These are phyloP conservation scores for Zophobas atratus DNA, from an alignment of 1,140 invertebrate genomes.

Conservation along the genomic window DNA sequence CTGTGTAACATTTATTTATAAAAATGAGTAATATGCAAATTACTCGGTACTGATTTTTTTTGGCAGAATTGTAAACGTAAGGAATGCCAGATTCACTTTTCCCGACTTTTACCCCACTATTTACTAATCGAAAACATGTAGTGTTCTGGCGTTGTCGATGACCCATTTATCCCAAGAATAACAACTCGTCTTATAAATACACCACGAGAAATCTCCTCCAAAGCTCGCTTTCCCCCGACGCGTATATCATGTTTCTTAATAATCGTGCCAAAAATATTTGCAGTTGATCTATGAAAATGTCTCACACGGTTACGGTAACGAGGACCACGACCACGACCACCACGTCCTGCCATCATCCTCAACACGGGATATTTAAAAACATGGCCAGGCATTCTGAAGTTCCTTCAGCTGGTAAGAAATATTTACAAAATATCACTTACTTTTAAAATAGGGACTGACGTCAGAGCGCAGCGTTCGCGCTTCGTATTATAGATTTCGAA, in stretches of 20 bases:
- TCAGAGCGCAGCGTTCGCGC: not conserved
- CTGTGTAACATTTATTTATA: no score
- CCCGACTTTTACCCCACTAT: no score
- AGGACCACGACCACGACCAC: conserved; percentile 84
- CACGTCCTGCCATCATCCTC: conserved; percentile 81
- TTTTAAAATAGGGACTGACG: conserved; percentile 15
- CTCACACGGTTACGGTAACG: conserved; percentile 87
- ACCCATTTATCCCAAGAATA: conserved; percentile 31
- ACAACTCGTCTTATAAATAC: conserved; percentile 35
- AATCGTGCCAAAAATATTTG: conserved; percentile 16
- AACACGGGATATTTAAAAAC: conserved; percentile 84
- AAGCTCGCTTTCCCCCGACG: conserved; percentile 15
- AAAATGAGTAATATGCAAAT: no score
- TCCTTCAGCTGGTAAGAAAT: conserved; percentile 79
- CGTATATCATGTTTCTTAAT: not conserved
- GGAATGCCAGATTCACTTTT: no score
- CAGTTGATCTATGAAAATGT: conserved; percentile 73
- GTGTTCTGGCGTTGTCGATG: not conserved
- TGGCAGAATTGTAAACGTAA: no score
- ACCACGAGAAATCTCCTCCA: conserved; percentile 1
- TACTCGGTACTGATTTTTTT: no score
- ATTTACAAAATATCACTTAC: conserved; percentile 6
- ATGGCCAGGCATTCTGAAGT: conserved; percentile 80
- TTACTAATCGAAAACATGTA: no score
- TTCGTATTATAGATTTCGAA: no score